Evolutionary conservation across 2,888 invertebrate species (phyloP), one percentile per base, ranked within the genome.

Genomic region (Hydropsyche betteni): DNA sequence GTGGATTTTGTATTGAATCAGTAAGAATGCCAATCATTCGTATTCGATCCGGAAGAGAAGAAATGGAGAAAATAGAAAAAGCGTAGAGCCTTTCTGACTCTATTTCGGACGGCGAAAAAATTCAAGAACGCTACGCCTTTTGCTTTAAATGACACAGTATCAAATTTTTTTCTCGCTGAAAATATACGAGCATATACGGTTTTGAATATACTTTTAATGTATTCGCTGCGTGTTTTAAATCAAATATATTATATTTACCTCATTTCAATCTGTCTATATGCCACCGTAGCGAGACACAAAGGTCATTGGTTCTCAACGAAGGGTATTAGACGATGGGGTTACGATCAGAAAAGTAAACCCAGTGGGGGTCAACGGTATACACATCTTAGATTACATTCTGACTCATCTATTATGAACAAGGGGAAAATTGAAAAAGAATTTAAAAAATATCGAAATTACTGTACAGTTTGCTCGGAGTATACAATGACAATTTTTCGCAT

Each of bases 271-370:
- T 64, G 34, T 64, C 34, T 5, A 64, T 64, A 64, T 64, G 36
- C 36, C 36, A 36, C 36, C 34, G 64, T 3, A 36, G 64, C 10
- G 64, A 64, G 64, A 64, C 64, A 36, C 64, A 70, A 70, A 70
- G 70, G 52, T 70, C 70, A 70, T 70, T 44, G 74, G 51, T 33
- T 72, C 58, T 38, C 64, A 5, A 34, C 64, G 12, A 58, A 58
- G 72, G 55, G 52, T 33, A 33, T 53, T 58, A 53, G 51, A 51
- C 64, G 38, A 58, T 50, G 68, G 74, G 73, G 61, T 69, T 78
- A 16, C 70, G 78, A 78, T 78, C 76, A 72, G 76, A 78, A 74
- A 70, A 71, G 52, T 61, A 74, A 70, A 76, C 76, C 78, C 72
- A 72, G 16, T 38, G 36, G 51, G 16, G 76, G 74, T 76, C 78